phyloP scores from a whole-genome alignment of 2,797 vertebrate genomes.

The Myotis daubentonii region DNA sequence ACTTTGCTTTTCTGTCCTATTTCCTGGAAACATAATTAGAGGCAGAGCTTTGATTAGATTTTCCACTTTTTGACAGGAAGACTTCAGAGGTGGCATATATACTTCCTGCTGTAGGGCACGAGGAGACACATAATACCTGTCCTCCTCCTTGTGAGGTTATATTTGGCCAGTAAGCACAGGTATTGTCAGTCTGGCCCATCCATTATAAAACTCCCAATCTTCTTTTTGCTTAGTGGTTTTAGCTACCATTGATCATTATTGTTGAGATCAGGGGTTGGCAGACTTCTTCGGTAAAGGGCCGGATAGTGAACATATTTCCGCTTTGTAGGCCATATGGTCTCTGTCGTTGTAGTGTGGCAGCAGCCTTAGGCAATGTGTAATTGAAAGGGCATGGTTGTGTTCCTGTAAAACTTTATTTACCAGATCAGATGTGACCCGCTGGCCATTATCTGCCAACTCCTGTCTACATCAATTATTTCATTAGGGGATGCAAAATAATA shows the following conservation, averaged over 20 bases:
- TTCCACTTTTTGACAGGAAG: constrained; percentile 2
- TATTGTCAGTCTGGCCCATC: neutral
- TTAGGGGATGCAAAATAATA: neutral
- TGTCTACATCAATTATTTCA: neutral
- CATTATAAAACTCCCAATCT: neutral
- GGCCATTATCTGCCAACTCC: neutral
- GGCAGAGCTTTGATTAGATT: neutral
- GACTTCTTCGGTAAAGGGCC: neutral
- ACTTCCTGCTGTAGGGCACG: neutral
- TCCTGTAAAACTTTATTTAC: neutral
- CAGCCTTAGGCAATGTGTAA: neutral
- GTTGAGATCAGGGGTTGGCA: neutral
- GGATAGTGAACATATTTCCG: neutral
- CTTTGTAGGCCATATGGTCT: neutral
- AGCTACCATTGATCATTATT: neutral
- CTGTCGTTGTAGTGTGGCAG: neutral
- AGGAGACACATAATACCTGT: neutral
- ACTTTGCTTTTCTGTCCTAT: neutral
- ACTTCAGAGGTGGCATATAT: neutral
- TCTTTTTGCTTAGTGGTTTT: neutral
- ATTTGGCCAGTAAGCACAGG: neutral
- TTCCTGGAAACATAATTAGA: neutral
- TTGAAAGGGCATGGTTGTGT: neutral
- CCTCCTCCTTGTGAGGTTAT: neutral
- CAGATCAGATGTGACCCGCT: neutral